These are phyloP conservation scores for Sarcoramphus papa DNA, from an alignment of 2,797 vertebrate genomes.

Conservation along the genomic window DNA sequence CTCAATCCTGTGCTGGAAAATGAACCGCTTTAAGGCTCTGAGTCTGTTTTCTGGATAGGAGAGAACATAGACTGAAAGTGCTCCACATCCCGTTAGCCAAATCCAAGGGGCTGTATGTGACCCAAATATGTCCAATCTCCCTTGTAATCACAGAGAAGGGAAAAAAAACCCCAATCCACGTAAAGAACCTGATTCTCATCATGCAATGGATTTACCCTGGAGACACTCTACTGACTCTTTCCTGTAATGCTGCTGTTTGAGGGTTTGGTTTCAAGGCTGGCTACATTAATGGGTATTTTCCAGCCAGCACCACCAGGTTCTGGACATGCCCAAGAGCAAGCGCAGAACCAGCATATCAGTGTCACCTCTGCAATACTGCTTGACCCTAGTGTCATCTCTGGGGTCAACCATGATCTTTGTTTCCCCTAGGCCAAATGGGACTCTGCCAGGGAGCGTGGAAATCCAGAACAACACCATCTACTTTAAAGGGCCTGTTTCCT, in stretches of 20 bases:
- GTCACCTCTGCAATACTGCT: not conserved
- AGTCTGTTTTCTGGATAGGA: not conserved
- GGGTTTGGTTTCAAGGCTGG: not conserved
- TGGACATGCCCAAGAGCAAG: not conserved
- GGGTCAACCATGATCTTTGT: not conserved
- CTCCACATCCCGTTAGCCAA: not conserved
- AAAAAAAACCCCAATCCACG: not conserved
- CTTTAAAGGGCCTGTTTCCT: constrained; percentile 90
- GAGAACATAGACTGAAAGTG: not conserved
- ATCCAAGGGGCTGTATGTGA: not conserved
- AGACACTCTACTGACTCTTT: not conserved
- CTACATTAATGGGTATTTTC: not conserved
- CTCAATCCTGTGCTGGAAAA: not conserved
- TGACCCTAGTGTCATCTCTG: not conserved
- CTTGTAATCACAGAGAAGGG: not conserved
- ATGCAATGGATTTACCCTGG: not conserved
- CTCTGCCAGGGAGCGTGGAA: constrained; percentile 88
- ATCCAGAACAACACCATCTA: constrained; percentile 93
- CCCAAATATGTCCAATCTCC: not conserved
- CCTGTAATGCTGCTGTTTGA: not conserved
- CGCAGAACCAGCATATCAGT: not conserved
- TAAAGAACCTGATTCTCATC: not conserved
- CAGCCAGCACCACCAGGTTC: not conserved
- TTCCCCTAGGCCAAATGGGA: constrained; percentile 85
- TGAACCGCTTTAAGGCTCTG: not conserved